Evolutionary conservation across 2,888 invertebrate genomes (phyloP).

Genomic region (Eupithecia insigniata): DNA sequence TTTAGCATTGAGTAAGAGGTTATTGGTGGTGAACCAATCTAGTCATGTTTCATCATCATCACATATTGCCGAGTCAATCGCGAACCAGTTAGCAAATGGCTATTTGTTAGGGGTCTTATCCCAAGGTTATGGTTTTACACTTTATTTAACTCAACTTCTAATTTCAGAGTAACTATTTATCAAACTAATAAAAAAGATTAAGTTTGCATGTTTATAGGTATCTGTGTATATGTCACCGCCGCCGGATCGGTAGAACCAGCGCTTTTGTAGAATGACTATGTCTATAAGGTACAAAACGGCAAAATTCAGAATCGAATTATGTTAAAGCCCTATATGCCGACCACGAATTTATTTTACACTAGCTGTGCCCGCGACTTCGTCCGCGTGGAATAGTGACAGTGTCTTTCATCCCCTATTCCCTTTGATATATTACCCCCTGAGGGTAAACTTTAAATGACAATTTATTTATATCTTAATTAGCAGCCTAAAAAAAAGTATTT

Average conservation of each 20-base stretch:
- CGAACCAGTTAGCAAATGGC: not conserved
- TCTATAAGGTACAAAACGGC: not conserved
- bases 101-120: not conserved
- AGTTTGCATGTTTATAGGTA: not conserved
- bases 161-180: too few relatives aligned
- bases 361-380: too few relatives aligned
- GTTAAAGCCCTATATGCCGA: not conserved
- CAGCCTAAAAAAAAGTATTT: too few relatives aligned
- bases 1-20: too few relatives aligned
- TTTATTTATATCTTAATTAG: too few relatives aligned
- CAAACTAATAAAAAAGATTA: not conserved
- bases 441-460: too few relatives aligned
- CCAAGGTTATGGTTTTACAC: not conserved
- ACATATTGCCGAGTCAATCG: not conserved
- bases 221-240: not conserved
- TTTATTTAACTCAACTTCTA: not conserved
- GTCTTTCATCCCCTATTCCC: too few relatives aligned
- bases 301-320: not conserved
- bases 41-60: too few relatives aligned
- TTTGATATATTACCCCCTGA: too few relatives aligned
- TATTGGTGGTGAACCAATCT: too few relatives aligned
- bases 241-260: not conserved
- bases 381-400: too few relatives aligned
- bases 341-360: too few relatives aligned
- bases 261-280: not conserved